phyloP scores from a whole-genome alignment of 2,113 vertebrate species.

The Coryphaenoides rupestris region DNA sequence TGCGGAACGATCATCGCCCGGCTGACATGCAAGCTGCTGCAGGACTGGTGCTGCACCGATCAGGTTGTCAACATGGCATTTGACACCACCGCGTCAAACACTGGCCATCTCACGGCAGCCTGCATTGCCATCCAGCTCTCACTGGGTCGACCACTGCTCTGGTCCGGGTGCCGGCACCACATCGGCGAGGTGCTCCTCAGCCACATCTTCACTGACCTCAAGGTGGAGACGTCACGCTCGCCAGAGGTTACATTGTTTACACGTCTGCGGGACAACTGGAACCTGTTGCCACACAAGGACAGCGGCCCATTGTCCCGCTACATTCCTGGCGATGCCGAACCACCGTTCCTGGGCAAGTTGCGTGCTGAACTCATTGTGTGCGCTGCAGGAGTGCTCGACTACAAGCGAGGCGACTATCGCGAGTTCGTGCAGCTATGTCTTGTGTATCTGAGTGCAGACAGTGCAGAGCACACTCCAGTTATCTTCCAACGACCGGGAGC shows the following conservation, averaged over 20 bases:
- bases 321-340: background rate
- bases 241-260: background rate
- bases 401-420: too few species aligned
- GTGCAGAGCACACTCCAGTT: background rate
- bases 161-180: background rate
- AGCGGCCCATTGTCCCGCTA: background rate
- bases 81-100: background rate
- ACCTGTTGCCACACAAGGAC: background rate
- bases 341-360: background rate
- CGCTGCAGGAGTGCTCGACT: too few species aligned
- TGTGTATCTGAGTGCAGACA: background rate
- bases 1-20: background rate
- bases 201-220: background rate
- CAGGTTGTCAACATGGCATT: background rate
- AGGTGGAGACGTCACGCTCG: too few species aligned
- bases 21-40: constrained; percentile 2
- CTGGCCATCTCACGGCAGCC: background rate
- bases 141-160: too few species aligned
- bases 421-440: too few species aligned
- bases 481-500: background rate
- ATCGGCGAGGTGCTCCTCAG: background rate
- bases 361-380: too few species aligned
- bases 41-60: too few species aligned
- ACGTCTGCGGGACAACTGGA: background rate
- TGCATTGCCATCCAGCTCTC: background rate